Base-by-base conservation (phyloP, 92 coral and sea anemone genomes). In the Bergia sp. region DNA sequence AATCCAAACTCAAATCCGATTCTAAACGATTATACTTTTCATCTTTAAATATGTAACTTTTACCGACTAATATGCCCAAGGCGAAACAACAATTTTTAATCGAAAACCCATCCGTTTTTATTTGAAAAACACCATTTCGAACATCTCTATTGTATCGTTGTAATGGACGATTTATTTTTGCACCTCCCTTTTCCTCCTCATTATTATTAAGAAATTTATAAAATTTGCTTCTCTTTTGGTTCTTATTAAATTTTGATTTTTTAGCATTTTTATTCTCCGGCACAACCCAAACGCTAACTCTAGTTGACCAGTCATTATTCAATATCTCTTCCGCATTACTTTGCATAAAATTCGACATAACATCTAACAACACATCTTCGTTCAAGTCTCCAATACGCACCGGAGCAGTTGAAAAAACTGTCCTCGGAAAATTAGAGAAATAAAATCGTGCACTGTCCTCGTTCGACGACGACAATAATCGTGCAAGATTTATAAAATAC, bases 81-180 rank as follows among this genome's bases (percentile, higher is more conserved):
- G 64, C 18, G 42, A 79, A 79, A 79, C 84, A 79, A 79, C 61
- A 39, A 79, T 79, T 37, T 39, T 39, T 39, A 39, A 39, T 10
- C 0, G 64, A 55, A 55, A 55, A 66, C 15, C 73, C 73, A 66
- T 66, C 73, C 29, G 73, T 66, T 66, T 29, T 66, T 66, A 66
- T 66, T 66, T 66, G 73, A 66, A 66, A 66, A 23, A 66, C 73
- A 66, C 73, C 73, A 29, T 66, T 66, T 66, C 73, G 73, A 66
- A 66, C 73, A 9, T 49, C 55, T 49, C 55, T 49, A 12, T 66
- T 66, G 37, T 66, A 66, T 66, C 73, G 73, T 66, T 29, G 37
- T 29, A 66, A 66, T 66, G 73, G 73, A 66, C 16, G 16, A 66
- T 66, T 66, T 66, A 66, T 66, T 66, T 66, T 66, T 44, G 73